Evolutionary conservation across 2,888 invertebrate species (phyloP).

Genomic region (Trachelus tabidus): DNA sequence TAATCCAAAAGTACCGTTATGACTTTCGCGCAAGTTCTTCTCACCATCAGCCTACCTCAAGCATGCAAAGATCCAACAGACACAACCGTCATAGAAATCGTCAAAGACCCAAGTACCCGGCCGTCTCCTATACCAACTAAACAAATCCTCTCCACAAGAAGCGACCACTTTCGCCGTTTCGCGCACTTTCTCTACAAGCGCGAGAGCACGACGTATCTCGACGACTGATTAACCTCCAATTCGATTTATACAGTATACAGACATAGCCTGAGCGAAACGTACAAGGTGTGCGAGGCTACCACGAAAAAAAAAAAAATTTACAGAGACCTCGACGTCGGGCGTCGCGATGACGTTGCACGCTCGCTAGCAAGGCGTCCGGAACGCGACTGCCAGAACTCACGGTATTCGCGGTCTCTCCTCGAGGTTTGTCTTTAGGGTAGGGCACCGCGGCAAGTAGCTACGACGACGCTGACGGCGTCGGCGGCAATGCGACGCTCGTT

Average conservation of each 20-base stretch:
- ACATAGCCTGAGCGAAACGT: not conserved
- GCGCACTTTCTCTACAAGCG: slow-evolving; percentile 2
- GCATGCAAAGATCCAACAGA: not conserved
- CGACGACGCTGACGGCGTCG: slow-evolving; percentile 14
- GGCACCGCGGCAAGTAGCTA: slow-evolving; percentile 16
- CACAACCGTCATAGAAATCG: not conserved
- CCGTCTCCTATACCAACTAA: not conserved
- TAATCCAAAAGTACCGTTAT: not conserved
- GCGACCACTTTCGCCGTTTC: not conserved
- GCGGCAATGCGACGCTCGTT: slow-evolving; percentile 57
- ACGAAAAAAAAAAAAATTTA: not conserved
- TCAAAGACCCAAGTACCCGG: not conserved
- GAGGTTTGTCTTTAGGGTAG: slow-evolving; percentile 22
- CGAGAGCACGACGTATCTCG: not conserved
- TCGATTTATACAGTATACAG: not conserved
- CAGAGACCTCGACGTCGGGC: not conserved
- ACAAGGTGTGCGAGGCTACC: not conserved
- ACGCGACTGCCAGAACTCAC: slow-evolving; percentile 26
- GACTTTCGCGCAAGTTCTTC: not conserved
- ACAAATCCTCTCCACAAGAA: not conserved
- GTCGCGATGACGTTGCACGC: slow-evolving; percentile 16
- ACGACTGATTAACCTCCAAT: not conserved
- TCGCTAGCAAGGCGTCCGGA: slow-evolving; percentile 29
- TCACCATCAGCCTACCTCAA: not conserved
- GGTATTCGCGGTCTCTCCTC: slow-evolving; percentile 23